Evolutionary conservation across 2,113 vertebrate genomes (phyloP).

Genomic region (Hypocryptadius cinnamomeus): DNA sequence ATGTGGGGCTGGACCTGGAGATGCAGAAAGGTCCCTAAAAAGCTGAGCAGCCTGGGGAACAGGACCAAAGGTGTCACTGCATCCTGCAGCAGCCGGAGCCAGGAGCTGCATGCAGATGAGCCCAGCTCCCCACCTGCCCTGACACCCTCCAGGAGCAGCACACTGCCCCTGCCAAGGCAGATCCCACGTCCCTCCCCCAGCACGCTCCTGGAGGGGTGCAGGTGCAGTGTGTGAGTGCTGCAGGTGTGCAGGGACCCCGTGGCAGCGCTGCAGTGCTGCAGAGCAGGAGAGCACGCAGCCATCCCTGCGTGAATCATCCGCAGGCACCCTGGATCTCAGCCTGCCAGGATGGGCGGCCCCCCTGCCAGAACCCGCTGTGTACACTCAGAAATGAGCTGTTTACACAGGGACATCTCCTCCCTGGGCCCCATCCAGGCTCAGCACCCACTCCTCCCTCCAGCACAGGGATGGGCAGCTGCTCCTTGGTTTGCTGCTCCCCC

Average conservation of each 20-base stretch:
- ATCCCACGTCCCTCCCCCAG: not conserved
- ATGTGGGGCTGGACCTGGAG: not conserved
- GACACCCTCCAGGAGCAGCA: not conserved
- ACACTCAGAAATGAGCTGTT: not conserved
- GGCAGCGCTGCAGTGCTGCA: not conserved
- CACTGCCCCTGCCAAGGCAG: not conserved
- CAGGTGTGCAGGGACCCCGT: not conserved
- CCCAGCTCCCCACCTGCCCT: not conserved
- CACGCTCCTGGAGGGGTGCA: not conserved
- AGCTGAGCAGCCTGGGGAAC: not conserved
- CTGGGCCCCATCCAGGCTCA: not conserved
- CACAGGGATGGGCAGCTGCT: not conserved
- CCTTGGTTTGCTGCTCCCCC: not conserved
- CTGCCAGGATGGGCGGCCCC: constrained; percentile 8
- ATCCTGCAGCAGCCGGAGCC: not conserved
- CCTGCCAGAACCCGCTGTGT: not conserved
- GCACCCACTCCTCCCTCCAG: not conserved
- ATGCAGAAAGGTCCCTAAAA: not conserved
- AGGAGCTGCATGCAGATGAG: not conserved
- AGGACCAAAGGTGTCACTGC: not conserved
- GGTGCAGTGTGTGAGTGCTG: not conserved
- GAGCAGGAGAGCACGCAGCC: not conserved
- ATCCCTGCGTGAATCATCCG: not conserved
- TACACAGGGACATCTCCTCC: not conserved
- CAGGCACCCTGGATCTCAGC: not conserved